These are phyloP conservation scores for Oncorhynchus tshawytscha DNA, from an alignment of 2,113 vertebrate genomes.

Conservation along the genomic window DNA sequence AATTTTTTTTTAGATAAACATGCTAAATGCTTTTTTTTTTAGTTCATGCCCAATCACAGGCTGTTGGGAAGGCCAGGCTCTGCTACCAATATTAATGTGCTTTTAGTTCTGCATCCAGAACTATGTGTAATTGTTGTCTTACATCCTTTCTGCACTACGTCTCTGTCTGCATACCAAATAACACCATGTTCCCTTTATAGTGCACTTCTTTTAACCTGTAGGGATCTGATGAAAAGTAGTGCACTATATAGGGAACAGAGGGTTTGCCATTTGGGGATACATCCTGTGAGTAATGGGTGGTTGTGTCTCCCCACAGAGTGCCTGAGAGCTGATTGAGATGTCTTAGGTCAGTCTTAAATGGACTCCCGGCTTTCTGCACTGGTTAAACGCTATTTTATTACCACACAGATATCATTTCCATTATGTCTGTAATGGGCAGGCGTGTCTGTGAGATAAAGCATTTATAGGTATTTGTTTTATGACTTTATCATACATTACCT, in stretches of 20 bases:
- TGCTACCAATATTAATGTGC: background rate
- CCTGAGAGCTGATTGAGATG: constrained; percentile 45
- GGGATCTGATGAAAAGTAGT: too few relatives aligned
- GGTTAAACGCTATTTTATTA: constrained; percentile 68
- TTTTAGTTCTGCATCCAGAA: background rate
- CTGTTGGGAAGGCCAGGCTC: background rate
- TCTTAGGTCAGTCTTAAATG: constrained; percentile 58
- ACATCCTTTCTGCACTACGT: too few relatives aligned
- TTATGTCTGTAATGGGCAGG: constrained; percentile 61
- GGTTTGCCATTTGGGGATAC: too few relatives aligned
- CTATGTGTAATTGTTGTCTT: too few relatives aligned
- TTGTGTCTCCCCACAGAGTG: too few relatives aligned
- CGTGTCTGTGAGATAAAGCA: constrained; percentile 55
- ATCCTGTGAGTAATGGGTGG: background rate
- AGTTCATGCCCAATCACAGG: background rate
- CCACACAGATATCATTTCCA: constrained; percentile 65
- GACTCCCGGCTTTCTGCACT: constrained; percentile 46
- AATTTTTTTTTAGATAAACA: too few relatives aligned
- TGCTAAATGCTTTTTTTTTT: background rate
- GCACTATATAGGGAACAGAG: too few relatives aligned
- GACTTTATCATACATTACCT: constrained; percentile 62
- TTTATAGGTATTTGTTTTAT: constrained; percentile 66
- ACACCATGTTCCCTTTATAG: too few relatives aligned
- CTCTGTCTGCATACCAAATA: too few relatives aligned
- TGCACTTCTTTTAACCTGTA: too few relatives aligned